Conservation (phyloP, 2,888 invertebrate genomes). For the Drosophila eohydei region DNA sequence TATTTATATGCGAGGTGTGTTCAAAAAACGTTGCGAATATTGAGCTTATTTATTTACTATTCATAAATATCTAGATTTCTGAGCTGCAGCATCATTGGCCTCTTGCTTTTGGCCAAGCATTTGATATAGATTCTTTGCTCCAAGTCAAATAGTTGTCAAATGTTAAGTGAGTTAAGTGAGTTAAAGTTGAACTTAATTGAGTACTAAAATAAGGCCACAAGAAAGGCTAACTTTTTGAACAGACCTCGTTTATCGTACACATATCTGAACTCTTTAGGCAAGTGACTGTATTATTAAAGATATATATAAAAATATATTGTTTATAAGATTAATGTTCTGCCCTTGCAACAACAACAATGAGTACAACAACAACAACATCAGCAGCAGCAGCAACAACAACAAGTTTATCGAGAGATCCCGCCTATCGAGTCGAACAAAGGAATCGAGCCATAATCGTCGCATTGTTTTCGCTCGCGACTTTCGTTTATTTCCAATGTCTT, state of each 20-base stretch:
- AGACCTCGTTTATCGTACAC: background rate
- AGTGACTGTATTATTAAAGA: constrained; percentile 34
- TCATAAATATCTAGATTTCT: no score
- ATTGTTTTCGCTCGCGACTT: constrained; percentile 42
- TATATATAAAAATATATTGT: background rate
- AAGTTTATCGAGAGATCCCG: constrained; percentile 19
- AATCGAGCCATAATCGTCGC: constrained; percentile 42
- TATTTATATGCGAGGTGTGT: no score
- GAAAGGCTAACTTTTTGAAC: background rate
- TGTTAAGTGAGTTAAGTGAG: no score
- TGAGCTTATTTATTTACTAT: no score
- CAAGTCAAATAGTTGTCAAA: no score
- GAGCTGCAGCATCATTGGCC: no score
- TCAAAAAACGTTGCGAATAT: no score
- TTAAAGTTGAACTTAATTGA: background rate
- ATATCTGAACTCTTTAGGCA: background rate
- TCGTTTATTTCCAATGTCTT: constrained; percentile 23
- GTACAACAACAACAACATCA: constrained; percentile 14
- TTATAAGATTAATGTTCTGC: constrained; percentile 8
- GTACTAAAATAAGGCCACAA: background rate
- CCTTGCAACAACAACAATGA: constrained; percentile 8
- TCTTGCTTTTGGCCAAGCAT: no score
- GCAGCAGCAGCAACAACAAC: constrained; percentile 3
- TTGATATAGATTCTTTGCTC: no score
- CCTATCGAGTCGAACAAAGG: constrained; percentile 21